Evolutionary conservation across 2,113 vertebrate genomes (phyloP).

Genomic region (Psilopogon haemacephalus): DNA sequence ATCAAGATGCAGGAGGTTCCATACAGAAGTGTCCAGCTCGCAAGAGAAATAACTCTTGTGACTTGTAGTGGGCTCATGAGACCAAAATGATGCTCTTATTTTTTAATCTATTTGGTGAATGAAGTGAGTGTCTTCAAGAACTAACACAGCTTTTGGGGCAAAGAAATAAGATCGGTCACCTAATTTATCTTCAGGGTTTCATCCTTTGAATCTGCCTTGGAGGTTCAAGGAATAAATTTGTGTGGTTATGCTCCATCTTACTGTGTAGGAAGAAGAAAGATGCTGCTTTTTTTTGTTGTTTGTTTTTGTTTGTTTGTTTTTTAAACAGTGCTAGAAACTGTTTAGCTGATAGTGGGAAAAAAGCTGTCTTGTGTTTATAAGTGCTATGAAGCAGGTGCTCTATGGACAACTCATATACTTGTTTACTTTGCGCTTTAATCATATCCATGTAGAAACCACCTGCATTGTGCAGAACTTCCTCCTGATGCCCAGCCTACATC

Average conservation of each 20-base stretch:
- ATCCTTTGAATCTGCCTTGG: background rate
- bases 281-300: background rate
- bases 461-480: no score
- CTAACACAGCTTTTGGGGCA: background rate
- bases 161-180: background rate
- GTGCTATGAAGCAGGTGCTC: background rate
- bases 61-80: background rate
- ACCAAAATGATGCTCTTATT: background rate
- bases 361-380: background rate
- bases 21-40: background rate
- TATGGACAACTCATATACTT: background rate
- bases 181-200: background rate
- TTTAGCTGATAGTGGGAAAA: background rate
- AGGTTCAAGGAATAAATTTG: background rate
- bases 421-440: background rate
- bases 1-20: constrained; percentile 12
- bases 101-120: background rate
- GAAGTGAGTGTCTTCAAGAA: constrained; percentile 10
- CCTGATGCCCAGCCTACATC: no score
- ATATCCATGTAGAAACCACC: background rate
- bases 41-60: background rate
- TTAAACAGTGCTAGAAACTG: background rate
- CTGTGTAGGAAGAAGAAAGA: background rate
- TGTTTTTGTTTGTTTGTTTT: background rate
- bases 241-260: background rate